Base-by-base conservation (phyloP, 2,888 invertebrate species). In the Lasius fuliginosus region DNA sequence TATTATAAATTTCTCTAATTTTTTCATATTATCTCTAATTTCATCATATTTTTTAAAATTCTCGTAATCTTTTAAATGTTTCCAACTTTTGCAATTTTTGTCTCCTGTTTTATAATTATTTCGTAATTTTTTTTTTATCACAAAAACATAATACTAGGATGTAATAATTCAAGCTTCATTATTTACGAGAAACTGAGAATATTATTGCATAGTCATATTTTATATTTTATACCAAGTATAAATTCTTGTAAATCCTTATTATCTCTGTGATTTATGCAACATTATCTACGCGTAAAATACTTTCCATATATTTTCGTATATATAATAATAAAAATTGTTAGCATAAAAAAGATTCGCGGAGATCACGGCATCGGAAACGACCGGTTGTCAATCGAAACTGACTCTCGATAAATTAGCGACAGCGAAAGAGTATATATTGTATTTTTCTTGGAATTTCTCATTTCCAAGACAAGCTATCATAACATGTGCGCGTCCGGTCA, bases 341-440 rank as follows among this genome's bases (percentile, higher is more conserved):
- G 18, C 27, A 40, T 23, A 58, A 30, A 11, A 11, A 46, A 68
- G 30, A 36, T 36, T 11, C 56, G n/a, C 33, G 2, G 5, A n/a
- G 23, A n/a, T 27, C n/a, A 12, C 8, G 15, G 53, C 33, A 56
- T 40, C 71, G 71, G 27, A 58, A 71, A 73, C 18, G 23, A 4
- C 56, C 36, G 23, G 23, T 23, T 58, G 58, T 40, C 36, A 27
- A 73, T 58, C 58, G 27, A 56, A 73, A 40, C 23, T 15, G 40
- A 58, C 1, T 58, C 71, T 36, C 71, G 11, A 73, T 73, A 58
- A 73, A 73, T 73, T 58, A 58, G 53, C 36, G 27, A 53, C 56
- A 40, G 56, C 23, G 27, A 27, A 40, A 56, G 23, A 33, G 15
- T 42, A 42, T 30, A 27, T 0, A 30, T 46, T 27, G 5, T 23